These are phyloP conservation scores for Amazona guildingii DNA, from an alignment of 2,113 vertebrate species.

Conservation along the genomic window DNA sequence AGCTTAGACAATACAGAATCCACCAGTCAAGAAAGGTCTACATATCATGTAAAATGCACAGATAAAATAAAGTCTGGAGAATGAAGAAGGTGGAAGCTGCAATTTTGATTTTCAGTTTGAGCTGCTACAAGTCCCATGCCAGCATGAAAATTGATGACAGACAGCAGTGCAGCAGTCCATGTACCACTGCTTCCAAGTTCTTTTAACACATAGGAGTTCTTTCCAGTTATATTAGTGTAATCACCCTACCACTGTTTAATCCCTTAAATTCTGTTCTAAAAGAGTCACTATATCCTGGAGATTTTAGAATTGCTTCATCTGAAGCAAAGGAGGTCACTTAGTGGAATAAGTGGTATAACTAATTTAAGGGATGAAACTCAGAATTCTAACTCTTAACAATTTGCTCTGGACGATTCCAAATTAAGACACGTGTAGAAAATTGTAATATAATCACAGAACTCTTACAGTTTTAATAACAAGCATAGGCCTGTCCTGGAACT, in stretches of 20 bases:
- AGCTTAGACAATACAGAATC: background rate
- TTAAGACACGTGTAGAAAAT: background rate
- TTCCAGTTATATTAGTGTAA: background rate
- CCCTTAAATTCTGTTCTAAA: background rate
- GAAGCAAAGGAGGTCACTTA: background rate
- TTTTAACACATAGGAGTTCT: background rate
- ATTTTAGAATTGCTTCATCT: background rate
- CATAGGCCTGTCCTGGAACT: background rate
- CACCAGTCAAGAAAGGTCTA: background rate
- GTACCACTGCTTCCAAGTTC: background rate
- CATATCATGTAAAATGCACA: background rate
- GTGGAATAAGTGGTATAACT: background rate
- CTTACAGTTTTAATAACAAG: background rate
- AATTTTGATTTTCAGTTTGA: background rate
- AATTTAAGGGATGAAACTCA: background rate
- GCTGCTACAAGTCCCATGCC: background rate
- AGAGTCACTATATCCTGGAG: background rate
- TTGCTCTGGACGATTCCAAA: background rate
- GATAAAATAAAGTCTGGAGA: background rate
- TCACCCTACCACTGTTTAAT: background rate
- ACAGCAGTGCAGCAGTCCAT: background rate
- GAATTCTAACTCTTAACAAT: background rate
- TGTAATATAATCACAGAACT: background rate
- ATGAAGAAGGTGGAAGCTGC: background rate
- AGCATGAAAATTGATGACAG: background rate